A percentile compares a stretch with the other conserved stretches of the same genome.
Conservation (phyloP, 2,113 vertebrate genomes). For the Cheilinus undulatus region DNA sequence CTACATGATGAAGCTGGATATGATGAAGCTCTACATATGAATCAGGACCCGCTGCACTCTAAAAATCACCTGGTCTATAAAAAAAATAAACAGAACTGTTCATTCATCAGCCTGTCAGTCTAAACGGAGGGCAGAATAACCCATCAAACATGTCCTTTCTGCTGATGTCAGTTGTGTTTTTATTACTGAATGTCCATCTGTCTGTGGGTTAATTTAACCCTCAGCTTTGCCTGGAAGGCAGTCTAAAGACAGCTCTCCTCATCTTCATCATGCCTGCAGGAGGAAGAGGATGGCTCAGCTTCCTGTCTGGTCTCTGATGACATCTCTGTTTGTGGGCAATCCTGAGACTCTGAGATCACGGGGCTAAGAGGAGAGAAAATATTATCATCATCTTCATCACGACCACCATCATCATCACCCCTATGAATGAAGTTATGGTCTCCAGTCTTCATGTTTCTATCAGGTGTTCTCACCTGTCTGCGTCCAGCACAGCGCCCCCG, state of each 20-base stretch:
- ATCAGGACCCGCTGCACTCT: constrained; percentile 13
- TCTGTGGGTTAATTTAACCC: neutral
- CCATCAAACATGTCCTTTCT: too few relatives aligned
- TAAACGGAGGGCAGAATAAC: neutral
- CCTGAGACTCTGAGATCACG: constrained; percentile 11
- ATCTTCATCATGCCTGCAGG: constrained; percentile 12
- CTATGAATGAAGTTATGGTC: too few relatives aligned
- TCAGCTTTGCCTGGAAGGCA: neutral
- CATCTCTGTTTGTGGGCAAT: constrained; percentile 6
- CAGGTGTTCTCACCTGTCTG: constrained; percentile 41
- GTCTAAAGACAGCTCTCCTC: constrained; percentile 65
- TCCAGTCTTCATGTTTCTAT: neutral
- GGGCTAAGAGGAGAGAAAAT: constrained; percentile 42
- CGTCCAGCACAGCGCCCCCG: constrained; percentile 56
- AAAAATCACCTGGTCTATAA: neutral
- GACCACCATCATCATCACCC: too few relatives aligned
- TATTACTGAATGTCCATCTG: neutral
- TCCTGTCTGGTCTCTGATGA: constrained; percentile 28
- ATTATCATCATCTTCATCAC: neutral
- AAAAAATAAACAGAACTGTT: neutral
- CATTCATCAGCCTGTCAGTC: constrained; percentile 30
- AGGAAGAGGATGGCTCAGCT: neutral
- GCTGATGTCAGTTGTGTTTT: too few relatives aligned
- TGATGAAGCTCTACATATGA: neutral
- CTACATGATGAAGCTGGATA: neutral